phyloP scores from a whole-genome alignment of 1,140 invertebrate species.

The Aradophagus sp. region DNA sequence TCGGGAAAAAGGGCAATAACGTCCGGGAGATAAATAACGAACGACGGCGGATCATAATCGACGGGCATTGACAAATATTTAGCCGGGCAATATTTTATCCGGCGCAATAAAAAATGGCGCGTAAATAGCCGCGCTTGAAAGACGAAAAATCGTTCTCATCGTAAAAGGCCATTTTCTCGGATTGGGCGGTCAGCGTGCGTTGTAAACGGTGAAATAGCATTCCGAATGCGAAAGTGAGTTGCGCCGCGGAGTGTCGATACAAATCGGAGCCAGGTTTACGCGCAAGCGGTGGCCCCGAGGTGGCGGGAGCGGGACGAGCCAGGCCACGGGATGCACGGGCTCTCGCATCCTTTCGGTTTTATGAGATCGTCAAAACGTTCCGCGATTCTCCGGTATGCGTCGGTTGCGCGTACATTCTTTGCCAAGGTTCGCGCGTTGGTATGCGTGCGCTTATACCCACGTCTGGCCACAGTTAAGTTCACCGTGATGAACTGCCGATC shows the following conservation, averaged over 20 bases:
- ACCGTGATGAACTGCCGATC: constrained; percentile 46
- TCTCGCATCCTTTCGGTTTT: constrained; percentile 65
- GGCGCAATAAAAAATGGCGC: constrained; percentile 32
- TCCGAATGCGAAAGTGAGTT: constrained; percentile 55
- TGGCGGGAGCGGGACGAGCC: constrained; percentile 10
- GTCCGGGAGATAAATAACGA: no score
- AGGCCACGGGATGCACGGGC: constrained; percentile 51
- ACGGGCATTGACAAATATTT: constrained; percentile 39
- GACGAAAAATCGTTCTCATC: constrained; percentile 47
- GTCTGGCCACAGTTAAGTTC: constrained; percentile 36
- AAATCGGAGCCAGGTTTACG: constrained; percentile 55
- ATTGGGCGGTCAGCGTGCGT: constrained; percentile 46
- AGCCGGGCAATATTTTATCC: constrained; percentile 28
- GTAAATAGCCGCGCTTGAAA: constrained; percentile 20
- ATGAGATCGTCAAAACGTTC: constrained; percentile 70
- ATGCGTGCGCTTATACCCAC: constrained; percentile 25
- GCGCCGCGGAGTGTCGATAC: constrained; percentile 48
- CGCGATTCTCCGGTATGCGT: constrained; percentile 66
- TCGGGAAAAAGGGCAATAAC: no score
- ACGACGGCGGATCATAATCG: constrained; percentile 1
- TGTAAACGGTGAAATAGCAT: constrained; percentile 50
- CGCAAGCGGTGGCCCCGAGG: constrained; percentile 23
- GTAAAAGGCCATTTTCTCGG: constrained; percentile 51
- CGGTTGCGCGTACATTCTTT: constrained; percentile 61
- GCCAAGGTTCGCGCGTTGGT: constrained; percentile 32